These are phyloP conservation scores for Lycophotia porphyrea DNA, from an alignment of 2,888 invertebrate genomes.

Conservation along the genomic window DNA sequence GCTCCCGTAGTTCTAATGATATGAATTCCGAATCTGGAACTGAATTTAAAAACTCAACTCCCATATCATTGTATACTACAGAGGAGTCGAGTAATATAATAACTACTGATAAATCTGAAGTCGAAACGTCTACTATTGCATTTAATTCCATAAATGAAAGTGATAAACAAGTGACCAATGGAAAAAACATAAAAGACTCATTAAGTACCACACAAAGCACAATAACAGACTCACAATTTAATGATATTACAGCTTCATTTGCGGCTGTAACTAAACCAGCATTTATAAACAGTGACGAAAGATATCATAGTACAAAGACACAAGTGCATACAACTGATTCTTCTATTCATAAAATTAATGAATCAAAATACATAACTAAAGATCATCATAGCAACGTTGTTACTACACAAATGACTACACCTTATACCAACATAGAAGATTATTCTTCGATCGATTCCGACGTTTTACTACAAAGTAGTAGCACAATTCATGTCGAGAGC, in stretches of 20 bases:
- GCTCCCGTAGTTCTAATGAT: constrained; percentile 11
- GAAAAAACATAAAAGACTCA: constrained; percentile 5
- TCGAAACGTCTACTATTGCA: constrained; percentile 19
- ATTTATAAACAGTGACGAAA: constrained; percentile 13
- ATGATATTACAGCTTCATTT: constrained; percentile 19
- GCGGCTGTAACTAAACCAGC: constrained; percentile 3
- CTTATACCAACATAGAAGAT: constrained; percentile 60
- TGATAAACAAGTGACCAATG: constrained; percentile 6
- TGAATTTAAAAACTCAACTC: constrained; percentile 4
- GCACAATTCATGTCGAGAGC: constrained; percentile 82
- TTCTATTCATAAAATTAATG: constrained; percentile 37
- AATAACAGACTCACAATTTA: constrained; percentile 5
- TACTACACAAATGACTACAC: constrained; percentile 61
- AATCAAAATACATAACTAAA: constrained; percentile 37
- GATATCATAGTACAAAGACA: constrained; percentile 40
- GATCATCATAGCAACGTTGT: constrained; percentile 42
- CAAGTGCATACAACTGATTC: constrained; percentile 38
- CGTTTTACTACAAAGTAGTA: constrained; percentile 81
- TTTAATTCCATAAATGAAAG: neutral
- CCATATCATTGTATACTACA: constrained; percentile 5
- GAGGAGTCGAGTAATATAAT: constrained; percentile 21
- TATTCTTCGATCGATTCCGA: constrained; percentile 74
- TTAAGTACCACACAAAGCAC: constrained; percentile 10
- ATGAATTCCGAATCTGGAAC: neutral
- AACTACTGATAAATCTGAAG: constrained; percentile 3